These are phyloP conservation scores for Turnix velox DNA, from an alignment of 2,113 vertebrate genomes.

Conservation along the genomic window DNA sequence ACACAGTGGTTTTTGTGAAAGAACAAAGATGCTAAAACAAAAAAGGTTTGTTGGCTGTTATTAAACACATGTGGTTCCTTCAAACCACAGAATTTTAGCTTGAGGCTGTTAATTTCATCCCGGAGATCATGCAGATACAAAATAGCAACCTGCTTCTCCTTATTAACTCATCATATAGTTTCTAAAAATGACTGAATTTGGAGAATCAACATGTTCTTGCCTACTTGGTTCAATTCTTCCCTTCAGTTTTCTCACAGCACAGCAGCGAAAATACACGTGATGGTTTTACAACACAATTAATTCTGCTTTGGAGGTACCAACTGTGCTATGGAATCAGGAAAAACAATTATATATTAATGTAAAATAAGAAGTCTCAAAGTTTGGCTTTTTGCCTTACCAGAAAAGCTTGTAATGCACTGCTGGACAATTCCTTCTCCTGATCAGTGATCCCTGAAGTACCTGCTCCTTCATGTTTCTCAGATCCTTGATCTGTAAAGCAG, in stretches of 20 bases:
- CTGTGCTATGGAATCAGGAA: not conserved
- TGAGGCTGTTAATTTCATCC: not conserved
- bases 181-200: not conserved
- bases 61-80: not conserved
- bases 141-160: not conserved
- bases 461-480: constrained; percentile 84
- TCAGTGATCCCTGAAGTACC: constrained; percentile 83
- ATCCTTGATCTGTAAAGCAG: constrained; percentile 78
- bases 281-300: not conserved
- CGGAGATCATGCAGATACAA: not conserved
- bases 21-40: not conserved
- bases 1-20: not conserved
- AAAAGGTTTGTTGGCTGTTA: not conserved
- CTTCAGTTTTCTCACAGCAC: not conserved
- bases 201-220: not conserved
- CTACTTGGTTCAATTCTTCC: not conserved
- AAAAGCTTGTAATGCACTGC: constrained; percentile 85
- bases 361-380: not conserved
- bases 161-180: not conserved
- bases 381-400: constrained; percentile 70
- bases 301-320: not conserved
- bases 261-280: not conserved
- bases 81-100: not conserved
- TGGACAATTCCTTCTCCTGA: constrained; percentile 89
- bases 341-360: not conserved